phyloP scores from a whole-genome alignment of 2,888 invertebrate species.

The Thumatha senex region DNA sequence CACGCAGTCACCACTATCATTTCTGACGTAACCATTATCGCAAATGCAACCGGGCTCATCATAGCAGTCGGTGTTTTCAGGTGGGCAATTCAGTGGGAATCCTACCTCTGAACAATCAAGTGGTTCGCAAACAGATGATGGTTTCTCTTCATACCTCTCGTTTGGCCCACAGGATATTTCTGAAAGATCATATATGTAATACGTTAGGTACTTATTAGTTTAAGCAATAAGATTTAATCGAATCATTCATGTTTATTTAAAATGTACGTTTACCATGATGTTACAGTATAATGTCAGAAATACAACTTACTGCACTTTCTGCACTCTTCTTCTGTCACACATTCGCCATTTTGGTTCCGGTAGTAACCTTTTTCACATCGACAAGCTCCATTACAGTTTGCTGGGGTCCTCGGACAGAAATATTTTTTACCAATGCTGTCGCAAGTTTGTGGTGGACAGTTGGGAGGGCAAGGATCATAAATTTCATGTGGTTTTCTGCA shows the following conservation, averaged over 20 bases:
- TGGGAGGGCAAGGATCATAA: slow-evolving; percentile 27
- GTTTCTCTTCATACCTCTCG: slow-evolving; percentile 30
- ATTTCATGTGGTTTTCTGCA: slow-evolving; percentile 21
- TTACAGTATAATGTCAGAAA: too few relatives aligned
- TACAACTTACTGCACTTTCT: slow-evolving; percentile 34
- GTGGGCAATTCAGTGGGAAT: slow-evolving; percentile 1
- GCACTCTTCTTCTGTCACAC: slow-evolving; percentile 23
- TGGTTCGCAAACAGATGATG: slow-evolving; percentile 8
- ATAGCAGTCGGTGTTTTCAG: not conserved
- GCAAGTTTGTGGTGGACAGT: slow-evolving; percentile 43
- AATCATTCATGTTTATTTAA: too few relatives aligned
- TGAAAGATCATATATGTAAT: too few relatives aligned
- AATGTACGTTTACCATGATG: too few relatives aligned
- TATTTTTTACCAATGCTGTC: slow-evolving; percentile 23
- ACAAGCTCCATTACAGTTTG: slow-evolving; percentile 26
- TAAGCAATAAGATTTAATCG: too few relatives aligned
- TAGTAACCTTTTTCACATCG: slow-evolving; percentile 44
- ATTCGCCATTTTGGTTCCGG: slow-evolving; percentile 18
- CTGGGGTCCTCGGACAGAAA: slow-evolving; percentile 13
- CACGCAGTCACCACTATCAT: slow-evolving; percentile 2
- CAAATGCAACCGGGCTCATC: slow-evolving; percentile 24
- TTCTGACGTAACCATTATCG: slow-evolving; percentile 21
- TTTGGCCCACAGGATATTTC: slow-evolving; percentile 19
- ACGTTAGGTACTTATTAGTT: too few relatives aligned
- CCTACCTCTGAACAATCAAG: slow-evolving; percentile 11